phyloP scores from a whole-genome alignment of 1,140 invertebrate species.

The Odontomachus brunneus region DNA sequence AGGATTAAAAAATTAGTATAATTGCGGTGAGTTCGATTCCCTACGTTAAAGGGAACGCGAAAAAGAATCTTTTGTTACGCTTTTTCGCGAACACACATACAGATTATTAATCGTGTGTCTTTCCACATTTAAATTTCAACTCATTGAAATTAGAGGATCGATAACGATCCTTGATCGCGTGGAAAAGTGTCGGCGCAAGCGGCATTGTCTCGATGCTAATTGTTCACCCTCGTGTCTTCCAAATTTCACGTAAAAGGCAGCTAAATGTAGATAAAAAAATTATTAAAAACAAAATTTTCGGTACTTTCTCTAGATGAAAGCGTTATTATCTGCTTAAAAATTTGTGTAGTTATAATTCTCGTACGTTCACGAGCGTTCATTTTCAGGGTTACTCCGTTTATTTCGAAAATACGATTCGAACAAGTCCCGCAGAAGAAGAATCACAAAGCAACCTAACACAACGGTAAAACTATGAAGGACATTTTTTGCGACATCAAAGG shows the following conservation, averaged over 20 bases:
- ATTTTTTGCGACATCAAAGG: not conserved
- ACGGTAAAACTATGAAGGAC: constrained; percentile 7
- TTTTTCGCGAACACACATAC: no score
- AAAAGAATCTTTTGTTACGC: no score
- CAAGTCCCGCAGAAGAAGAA: not conserved
- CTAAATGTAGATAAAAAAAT: constrained; percentile 39
- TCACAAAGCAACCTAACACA: not conserved
- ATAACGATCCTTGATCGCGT: not conserved
- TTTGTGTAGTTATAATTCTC: not conserved
- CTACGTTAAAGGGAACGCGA: no score
- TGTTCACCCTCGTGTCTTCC: not conserved
- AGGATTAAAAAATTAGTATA: no score
- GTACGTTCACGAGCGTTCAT: constrained; percentile 2
- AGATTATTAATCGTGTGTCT: no score
- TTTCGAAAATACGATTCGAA: not conserved
- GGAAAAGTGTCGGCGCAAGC: not conserved
- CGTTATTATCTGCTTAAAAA: constrained; percentile 23
- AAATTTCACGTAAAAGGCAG: constrained; percentile 23
- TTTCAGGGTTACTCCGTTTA: not conserved
- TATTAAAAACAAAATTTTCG: constrained; percentile 8
- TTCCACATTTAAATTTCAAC: no score
- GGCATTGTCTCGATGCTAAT: not conserved
- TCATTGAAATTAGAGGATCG: no score
- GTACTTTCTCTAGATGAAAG: constrained; percentile 2
- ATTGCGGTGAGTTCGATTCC: no score